Base-by-base conservation (phyloP, 53 echinoderm and acorn worm species). In the Paracentrotus lividus region DNA sequence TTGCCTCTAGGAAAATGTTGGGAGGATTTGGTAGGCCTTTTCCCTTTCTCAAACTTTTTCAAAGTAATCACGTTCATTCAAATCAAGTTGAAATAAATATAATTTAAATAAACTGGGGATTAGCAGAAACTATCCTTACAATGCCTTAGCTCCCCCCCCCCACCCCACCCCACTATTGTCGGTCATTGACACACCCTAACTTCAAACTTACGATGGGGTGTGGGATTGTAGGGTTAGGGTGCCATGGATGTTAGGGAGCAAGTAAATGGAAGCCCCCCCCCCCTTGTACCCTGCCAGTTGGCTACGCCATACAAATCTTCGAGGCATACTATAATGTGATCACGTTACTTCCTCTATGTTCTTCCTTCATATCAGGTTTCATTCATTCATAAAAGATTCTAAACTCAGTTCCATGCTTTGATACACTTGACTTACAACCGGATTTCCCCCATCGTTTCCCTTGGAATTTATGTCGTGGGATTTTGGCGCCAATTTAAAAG, bases 401-500 rank as follows among this genome's bases (percentile, higher is more conserved):
- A 31, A 32, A 32, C 77, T 77, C 21, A 12, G 57, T 12, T 51
- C 51, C 51, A 51, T 20, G 16, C 57, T 13, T n/a, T n/a, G n/a
- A 65, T 65, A 65, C 65, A 8, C n/a, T 65, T 65, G 65, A 65
- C 36, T 72, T 72, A 36, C 16, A 72, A 20, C 10, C 45, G 81
- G 81, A 81, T 81, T 81, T 81, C 81, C 81, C 81, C 81, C 45
- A 81, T 47, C n/a, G n/a, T 0, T 47, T 1, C 47, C 77, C 47
- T n/a, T 47, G 26, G n/a, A 44, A 81, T 81, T 81, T 6, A 18
- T 38, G 40, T 5, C 36, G 18, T 72, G 66, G 40, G 24, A 45
- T 81, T 81, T 81, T 81, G 81, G 81, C 81, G 81, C 81, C 45
- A 81, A 81, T 47, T 45, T 81, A 45, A 72, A 72, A 38, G 72